phyloP scores from a whole-genome alignment of 92 coral and sea anemone species.

The Epizoanthus stellaris region DNA sequence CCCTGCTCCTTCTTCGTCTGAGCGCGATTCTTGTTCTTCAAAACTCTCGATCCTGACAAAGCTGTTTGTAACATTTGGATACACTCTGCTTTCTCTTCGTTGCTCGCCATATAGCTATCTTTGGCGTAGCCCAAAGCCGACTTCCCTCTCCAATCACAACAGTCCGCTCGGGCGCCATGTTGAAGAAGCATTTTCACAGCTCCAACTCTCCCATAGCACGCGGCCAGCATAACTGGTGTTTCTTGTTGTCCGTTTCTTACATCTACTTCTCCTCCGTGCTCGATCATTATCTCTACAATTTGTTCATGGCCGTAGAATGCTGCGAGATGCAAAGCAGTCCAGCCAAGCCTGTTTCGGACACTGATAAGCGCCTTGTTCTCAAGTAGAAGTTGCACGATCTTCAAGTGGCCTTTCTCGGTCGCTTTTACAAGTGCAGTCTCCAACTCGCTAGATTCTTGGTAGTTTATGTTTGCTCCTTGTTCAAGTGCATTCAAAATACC shows the following conservation, averaged over 20 bases:
- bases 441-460: slow-evolving; percentile 14
- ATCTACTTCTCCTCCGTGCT: slow-evolving; percentile 38
- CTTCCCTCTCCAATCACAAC: slow-evolving; percentile 27
- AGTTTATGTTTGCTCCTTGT: slow-evolving; percentile 25
- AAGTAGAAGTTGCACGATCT: slow-evolving; percentile 6
- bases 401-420: slow-evolving; percentile 20
- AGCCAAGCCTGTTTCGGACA: slow-evolving; percentile 5
- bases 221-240: slow-evolving; percentile 25
- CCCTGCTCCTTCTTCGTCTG: slow-evolving; percentile 31
- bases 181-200: slow-evolving; percentile 8
- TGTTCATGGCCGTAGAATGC: slow-evolving; percentile 17
- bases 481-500: slow-evolving; percentile 30
- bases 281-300: slow-evolving; percentile 20
- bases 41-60: slow-evolving; percentile 10
- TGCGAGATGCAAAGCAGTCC: slow-evolving; percentile 20
- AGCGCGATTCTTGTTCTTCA: slow-evolving; percentile 19
- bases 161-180: slow-evolving; percentile 25
- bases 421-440: slow-evolving; percentile 30
- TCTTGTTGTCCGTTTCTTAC: slow-evolving; percentile 17
- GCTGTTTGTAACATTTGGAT: not conserved
- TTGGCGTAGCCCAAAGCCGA: slow-evolving; percentile 22
- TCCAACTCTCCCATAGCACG: slow-evolving; percentile 13
- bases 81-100: slow-evolving; percentile 22
- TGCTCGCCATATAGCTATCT: slow-evolving; percentile 1
- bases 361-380: slow-evolving; percentile 18